phyloP scores from a whole-genome alignment of 2,113 vertebrate species.

The Gambusia affinis region DNA sequence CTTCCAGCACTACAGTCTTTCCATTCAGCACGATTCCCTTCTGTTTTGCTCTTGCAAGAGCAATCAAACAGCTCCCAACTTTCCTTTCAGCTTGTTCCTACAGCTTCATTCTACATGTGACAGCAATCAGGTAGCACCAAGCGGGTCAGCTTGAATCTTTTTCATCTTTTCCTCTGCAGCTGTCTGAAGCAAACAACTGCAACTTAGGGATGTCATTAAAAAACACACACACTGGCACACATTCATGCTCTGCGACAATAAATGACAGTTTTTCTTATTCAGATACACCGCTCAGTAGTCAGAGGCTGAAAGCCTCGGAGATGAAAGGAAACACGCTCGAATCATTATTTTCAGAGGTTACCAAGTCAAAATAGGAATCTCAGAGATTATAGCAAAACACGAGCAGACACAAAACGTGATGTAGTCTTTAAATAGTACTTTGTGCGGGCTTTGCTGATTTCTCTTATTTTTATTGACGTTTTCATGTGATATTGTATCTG shows the following conservation, averaged over 20 bases:
- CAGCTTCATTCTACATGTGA: constrained; percentile 53
- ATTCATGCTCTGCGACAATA: constrained; percentile 38
- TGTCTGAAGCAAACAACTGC: constrained; percentile 34
- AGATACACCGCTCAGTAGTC: constrained; percentile 26
- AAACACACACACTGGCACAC: constrained; percentile 4
- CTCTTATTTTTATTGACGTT: neutral
- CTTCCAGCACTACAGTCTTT: neutral
- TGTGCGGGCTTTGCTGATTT: neutral
- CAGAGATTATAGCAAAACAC: constrained; percentile 17
- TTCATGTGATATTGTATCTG: neutral
- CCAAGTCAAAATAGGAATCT: constrained; percentile 42
- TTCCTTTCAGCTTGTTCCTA: constrained; percentile 36
- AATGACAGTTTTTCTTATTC: constrained; percentile 55
- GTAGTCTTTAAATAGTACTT: constrained; percentile 8
- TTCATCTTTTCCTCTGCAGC: constrained; percentile 36
- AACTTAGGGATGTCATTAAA: constrained; percentile 24
- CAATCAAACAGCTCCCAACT: neutral
- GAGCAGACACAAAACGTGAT: constrained; percentile 4
- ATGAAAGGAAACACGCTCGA: constrained; percentile 34
- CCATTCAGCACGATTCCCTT: neutral
- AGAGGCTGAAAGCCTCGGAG: constrained; percentile 39
- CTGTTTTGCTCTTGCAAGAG: neutral
- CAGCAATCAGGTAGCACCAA: constrained; percentile 23
- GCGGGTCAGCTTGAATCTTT: constrained; percentile 22
- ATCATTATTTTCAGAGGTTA: constrained; percentile 46